Evolutionary conservation across 2,888 invertebrate species (phyloP), one percentile per base, ranked within the genome.

Genomic region (Agrochola lota): DNA sequence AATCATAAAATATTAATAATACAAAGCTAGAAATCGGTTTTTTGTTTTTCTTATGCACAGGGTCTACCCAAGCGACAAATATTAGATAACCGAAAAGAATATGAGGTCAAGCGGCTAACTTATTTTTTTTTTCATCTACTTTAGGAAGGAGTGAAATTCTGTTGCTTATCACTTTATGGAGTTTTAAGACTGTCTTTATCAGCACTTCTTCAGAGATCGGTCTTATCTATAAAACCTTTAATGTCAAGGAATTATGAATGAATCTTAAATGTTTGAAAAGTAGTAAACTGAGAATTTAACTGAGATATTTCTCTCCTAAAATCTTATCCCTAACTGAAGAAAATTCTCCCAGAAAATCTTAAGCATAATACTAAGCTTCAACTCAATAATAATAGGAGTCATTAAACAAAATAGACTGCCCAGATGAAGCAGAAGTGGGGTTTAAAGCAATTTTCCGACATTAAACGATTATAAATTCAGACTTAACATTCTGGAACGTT

Each of bases 391-490:
- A 87, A 86, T 74, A 74, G 70, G 57, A 77, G 40, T 63, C 63
- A 75, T 88, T 88, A 77, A 80, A 72, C 74, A 81, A 80, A 87
- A 86, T 74, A 78, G 77, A 77, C 79, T 78, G 71, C 40, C 73
- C 77, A 79, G 74, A 77, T 70, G 71, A 75, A 75, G 77, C 55
- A 66, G 73, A 77, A 74, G 70, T 74, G 75, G 62, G 72, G 83
- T 63, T 87, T 75, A 70, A 78, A 78, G 89, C 80, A 83, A 87
- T 83, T 86, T 82, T 64, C 78, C 73, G 64, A 77, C 74, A 85
- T 81, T 87, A 83, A 87, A 76, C 78, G 78, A 87, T 87, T 88
- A 87, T 87, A 88, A 87, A 87, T 88, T 87, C 80, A 67, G 85
- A 79, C 75, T 80, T 85, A 80, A 88, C 82, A 86, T 84, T 84